Percentiles rank a stretch among this genome's conserved stretches.
These are phyloP conservation scores for Thalassophryne amazonica DNA, from an alignment of 2,797 vertebrate genomes.

Conservation along the genomic window DNA sequence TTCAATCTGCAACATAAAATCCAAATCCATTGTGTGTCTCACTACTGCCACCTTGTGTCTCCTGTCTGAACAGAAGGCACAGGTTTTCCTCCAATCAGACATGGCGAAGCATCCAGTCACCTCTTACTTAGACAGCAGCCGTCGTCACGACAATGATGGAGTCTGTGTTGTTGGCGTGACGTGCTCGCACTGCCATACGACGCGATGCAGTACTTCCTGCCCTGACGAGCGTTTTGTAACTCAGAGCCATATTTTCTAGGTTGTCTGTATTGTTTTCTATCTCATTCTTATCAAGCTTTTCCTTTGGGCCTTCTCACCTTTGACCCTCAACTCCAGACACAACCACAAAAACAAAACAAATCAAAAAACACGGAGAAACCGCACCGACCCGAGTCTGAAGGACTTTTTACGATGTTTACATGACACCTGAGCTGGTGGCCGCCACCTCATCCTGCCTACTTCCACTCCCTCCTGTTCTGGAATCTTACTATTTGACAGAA, in stretches of 20 bases:
- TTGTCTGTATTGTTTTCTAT: conserved; percentile 75
- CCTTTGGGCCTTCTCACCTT: conserved; percentile 45
- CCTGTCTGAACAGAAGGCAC: conserved; percentile 31
- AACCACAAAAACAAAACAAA: conserved; percentile 57
- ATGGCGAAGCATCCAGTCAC: conserved; percentile 28
- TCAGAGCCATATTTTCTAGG: conserved; percentile 85
- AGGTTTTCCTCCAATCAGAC: conserved; percentile 30
- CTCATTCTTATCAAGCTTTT: conserved; percentile 65
- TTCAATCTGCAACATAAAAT: conserved; percentile 38
- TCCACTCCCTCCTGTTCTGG: conserved; percentile 55
- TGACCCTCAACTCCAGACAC: conserved; percentile 54
- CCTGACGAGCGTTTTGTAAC: conserved; percentile 75
- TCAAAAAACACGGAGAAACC: conserved; percentile 56
- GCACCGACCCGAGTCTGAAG: conserved; percentile 72
- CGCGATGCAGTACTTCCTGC: conserved; percentile 62
- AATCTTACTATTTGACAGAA: conserved; percentile 68
- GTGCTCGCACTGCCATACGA: conserved; percentile 79
- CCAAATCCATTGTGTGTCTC: conserved; percentile 38
- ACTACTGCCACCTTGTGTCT: conserved; percentile 21
- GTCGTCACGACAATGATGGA: conserved; percentile 19
- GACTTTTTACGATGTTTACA: conserved; percentile 79
- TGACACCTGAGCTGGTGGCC: conserved; percentile 59
- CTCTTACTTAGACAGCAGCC: conserved; percentile 41
- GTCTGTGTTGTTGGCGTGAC: conserved; percentile 54
- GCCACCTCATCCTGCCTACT: conserved; percentile 59